Conservation (phyloP, 2,113 vertebrate species). For the Cisticola juncidis region DNA sequence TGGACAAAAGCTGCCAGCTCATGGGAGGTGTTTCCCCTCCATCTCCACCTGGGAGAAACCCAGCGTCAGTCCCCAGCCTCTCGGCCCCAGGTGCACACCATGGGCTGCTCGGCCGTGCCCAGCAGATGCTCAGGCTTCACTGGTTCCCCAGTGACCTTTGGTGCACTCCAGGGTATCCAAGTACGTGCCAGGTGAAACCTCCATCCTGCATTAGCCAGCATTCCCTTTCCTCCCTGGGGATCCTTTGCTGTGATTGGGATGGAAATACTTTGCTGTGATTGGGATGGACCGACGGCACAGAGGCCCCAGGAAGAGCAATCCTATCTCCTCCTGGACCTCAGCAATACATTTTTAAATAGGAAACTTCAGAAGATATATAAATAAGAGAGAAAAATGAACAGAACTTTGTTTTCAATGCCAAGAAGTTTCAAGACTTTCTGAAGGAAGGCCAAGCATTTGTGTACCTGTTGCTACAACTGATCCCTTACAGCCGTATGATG, state of each 20-base stretch:
- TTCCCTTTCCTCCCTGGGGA: neutral
- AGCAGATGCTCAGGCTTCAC: neutral
- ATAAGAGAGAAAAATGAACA: neutral
- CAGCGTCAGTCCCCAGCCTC: neutral
- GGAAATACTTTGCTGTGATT: neutral
- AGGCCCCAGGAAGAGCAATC: neutral
- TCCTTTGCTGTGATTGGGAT: too few relatives aligned
- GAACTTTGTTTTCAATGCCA: neutral
- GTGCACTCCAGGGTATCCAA: too few relatives aligned
- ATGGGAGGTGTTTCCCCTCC: neutral
- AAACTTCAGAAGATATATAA: neutral
- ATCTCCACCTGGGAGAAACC: neutral
- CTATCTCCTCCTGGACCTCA: neutral
- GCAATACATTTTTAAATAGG: neutral
- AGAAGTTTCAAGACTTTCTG: neutral
- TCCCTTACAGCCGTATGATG: neutral
- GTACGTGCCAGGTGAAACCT: neutral
- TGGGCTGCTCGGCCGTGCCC: neutral
- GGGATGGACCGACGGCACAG: fast-evolving
- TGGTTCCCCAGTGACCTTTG: neutral
- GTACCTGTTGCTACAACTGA: neutral
- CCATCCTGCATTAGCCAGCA: neutral
- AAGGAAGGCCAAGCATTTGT: neutral
- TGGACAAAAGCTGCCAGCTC: neutral
- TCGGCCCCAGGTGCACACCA: fast-evolving